phyloP scores from a whole-genome alignment of 2,797 vertebrate species.

The Podarcis lilfordi region DNA sequence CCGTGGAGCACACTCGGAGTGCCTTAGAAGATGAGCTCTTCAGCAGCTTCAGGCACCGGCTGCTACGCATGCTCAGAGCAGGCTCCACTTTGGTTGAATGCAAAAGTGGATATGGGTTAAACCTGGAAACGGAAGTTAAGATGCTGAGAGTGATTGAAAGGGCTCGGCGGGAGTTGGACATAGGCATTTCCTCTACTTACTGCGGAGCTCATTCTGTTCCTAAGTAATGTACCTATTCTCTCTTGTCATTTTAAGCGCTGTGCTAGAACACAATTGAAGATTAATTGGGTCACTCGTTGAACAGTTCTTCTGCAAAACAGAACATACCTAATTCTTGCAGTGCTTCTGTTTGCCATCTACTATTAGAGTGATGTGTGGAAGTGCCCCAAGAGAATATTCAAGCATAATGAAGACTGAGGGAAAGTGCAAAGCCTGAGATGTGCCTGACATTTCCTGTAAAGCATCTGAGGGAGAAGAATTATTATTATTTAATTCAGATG shows the following conservation, averaged over 20 bases:
- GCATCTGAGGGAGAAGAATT: not conserved
- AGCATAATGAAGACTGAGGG: not conserved
- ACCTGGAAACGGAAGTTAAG: constrained; percentile 89
- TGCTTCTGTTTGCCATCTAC: not conserved
- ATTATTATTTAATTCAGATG: not conserved
- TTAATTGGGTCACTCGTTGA: not conserved
- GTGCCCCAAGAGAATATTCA: not conserved
- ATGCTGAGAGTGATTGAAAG: constrained; percentile 91
- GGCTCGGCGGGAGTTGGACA: constrained; percentile 77
- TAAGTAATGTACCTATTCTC: constrained; percentile 76
- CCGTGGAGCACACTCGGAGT: constrained; percentile 86
- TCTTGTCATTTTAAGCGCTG: not conserved
- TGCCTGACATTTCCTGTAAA: not conserved
- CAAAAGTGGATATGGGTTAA: constrained; percentile 95
- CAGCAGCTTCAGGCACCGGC: constrained; percentile 75
- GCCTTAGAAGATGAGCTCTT: constrained; percentile 83
- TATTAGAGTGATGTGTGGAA: not conserved
- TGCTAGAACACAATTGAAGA: not conserved
- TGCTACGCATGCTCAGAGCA: constrained; percentile 84
- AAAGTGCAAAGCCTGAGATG: not conserved
- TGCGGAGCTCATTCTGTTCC: constrained; percentile 95
- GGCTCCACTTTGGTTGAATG: constrained; percentile 95
- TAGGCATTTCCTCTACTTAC: constrained; percentile 92
- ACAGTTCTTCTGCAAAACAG: too few species aligned
- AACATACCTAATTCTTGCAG: not conserved